Percentiles rank a stretch among this genome's conserved stretches.
Evolutionary conservation across 2,113 vertebrate species (phyloP).

Genomic region (Aramus guarauna): DNA sequence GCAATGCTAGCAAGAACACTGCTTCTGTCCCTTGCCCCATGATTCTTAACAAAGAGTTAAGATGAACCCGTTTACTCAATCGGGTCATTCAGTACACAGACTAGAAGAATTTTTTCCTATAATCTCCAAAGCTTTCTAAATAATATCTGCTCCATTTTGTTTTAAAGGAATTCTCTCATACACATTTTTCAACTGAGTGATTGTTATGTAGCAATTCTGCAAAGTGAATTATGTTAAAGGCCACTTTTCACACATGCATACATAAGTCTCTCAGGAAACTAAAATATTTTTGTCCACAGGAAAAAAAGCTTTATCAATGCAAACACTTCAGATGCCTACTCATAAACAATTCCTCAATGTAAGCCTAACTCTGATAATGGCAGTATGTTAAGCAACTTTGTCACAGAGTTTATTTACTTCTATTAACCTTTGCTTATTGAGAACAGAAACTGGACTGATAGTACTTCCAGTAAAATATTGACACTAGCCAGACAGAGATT

Average conservation of each 20-base stretch:
- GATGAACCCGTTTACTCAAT: neutral
- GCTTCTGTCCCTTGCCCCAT: neutral
- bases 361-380: neutral
- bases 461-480: conserved; percentile 12
- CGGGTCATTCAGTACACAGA: neutral
- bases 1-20: neutral
- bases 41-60: neutral
- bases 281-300: neutral
- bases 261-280: neutral
- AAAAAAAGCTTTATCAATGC: neutral
- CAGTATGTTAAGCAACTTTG: neutral
- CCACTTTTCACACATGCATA: neutral
- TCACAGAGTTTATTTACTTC: conserved; percentile 18
- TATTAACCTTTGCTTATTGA: neutral
- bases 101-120: neutral
- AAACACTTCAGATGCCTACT: neutral
- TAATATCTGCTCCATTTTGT: neutral
- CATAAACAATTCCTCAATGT: neutral
- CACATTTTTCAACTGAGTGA: neutral
- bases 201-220: neutral
- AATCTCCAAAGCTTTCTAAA: neutral
- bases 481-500: conserved; percentile 6
- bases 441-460: neutral
- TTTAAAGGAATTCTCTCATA: neutral
- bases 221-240: neutral